A percentile compares a stretch with the other conserved stretches of the same genome.
These are phyloP conservation scores for Cynopterus sphinx DNA, from an alignment of 2,797 vertebrate species.

Conservation along the genomic window DNA sequence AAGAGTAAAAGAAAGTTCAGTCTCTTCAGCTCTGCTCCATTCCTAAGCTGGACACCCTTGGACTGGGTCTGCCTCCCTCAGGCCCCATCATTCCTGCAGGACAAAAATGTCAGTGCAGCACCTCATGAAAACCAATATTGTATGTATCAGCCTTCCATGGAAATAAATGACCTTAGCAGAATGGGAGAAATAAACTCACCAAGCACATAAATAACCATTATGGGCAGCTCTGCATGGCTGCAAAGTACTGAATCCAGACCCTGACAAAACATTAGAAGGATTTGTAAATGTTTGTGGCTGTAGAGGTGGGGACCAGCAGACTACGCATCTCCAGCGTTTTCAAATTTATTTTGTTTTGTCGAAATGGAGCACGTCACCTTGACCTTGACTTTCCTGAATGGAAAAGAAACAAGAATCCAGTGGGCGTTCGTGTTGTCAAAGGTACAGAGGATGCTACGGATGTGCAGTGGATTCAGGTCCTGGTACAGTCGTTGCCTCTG, in stretches of 20 bases:
- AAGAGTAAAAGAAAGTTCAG: not conserved
- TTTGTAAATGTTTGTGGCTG: slow-evolving; percentile 52
- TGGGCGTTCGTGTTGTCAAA: not conserved
- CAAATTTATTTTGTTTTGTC: slow-evolving; percentile 68
- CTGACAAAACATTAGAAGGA: slow-evolving; percentile 69
- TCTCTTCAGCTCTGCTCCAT: not conserved
- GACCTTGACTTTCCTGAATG: slow-evolving; percentile 55
- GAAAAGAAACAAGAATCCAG: slow-evolving; percentile 71
- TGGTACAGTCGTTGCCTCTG: not conserved
- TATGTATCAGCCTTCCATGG: slow-evolving; percentile 44
- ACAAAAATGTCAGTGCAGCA: slow-evolving; percentile 39
- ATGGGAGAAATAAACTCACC: slow-evolving; percentile 54
- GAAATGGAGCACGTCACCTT: slow-evolving; percentile 66
- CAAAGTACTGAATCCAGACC: slow-evolving; percentile 56
- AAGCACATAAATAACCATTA: slow-evolving; percentile 69
- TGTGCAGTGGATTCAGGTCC: not conserved
- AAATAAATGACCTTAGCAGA: slow-evolving; percentile 68
- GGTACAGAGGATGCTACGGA: not conserved
- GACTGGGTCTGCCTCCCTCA: slow-evolving; percentile 16
- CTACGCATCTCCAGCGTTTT: slow-evolving; percentile 1
- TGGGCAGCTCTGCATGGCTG: slow-evolving; percentile 54
- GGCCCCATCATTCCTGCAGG: not conserved
- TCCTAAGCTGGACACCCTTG: not conserved
- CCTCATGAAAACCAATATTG: slow-evolving; percentile 66
- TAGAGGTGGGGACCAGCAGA: slow-evolving; percentile 38